Evolutionary conservation across 2,888 invertebrate genomes (phyloP).

Genomic region (Stramonita haemastoma): DNA sequence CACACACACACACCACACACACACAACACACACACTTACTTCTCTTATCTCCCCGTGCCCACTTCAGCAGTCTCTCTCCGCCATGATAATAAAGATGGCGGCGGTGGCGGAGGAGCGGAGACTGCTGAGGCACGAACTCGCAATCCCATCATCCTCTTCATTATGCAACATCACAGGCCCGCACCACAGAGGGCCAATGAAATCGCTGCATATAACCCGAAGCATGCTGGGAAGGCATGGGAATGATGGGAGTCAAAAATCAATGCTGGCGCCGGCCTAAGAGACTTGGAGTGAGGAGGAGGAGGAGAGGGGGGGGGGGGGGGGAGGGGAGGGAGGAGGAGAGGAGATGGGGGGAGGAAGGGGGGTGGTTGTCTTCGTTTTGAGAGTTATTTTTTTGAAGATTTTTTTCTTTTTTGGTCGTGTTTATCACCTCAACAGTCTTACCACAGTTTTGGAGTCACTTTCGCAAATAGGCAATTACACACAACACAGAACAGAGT

Average conservation of each 20-base stretch:
- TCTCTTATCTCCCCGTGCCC: too few species aligned
- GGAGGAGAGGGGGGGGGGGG: not conserved
- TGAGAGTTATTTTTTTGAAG: not conserved
- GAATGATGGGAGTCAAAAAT: not conserved
- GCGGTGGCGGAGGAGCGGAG: not conserved
- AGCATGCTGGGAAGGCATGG: slow-evolving; percentile 9
- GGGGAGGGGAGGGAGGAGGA: not conserved
- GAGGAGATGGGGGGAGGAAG: not conserved
- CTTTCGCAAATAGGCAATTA: too few species aligned
- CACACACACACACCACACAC: too few species aligned
- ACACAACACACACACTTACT: too few species aligned
- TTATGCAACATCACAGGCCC: slow-evolving; percentile 34
- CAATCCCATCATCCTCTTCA: not conserved
- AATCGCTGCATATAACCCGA: not conserved
- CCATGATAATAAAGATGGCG: too few species aligned
- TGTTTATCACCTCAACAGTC: not conserved
- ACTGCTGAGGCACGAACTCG: not conserved
- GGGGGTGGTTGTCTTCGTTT: not conserved
- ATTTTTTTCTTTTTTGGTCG: not conserved
- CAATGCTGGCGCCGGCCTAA: not conserved
- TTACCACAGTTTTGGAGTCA: too few species aligned
- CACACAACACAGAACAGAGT: not conserved
- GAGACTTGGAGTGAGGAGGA: too few species aligned
- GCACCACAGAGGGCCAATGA: slow-evolving; percentile 11
- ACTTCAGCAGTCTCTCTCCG: too few species aligned